Percentiles rank a stretch among this genome's conserved stretches.
Evolutionary conservation across 1,140 invertebrate species (phyloP).

Genomic region (Zophobas atratus): DNA sequence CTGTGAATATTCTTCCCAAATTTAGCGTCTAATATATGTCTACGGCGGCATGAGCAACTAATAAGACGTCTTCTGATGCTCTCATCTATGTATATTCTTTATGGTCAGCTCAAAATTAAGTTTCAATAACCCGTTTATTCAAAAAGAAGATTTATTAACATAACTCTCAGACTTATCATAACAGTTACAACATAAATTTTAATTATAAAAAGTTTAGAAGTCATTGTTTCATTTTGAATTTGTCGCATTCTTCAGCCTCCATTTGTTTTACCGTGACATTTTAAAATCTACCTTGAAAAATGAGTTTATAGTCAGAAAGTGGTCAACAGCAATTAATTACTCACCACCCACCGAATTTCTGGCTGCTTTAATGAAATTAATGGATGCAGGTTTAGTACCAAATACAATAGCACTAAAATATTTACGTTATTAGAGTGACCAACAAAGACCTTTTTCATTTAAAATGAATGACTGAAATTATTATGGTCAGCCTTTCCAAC

Average conservation of each 20-base stretch:
- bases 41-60: too few species aligned
- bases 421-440: too few species aligned
- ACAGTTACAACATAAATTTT: background rate
- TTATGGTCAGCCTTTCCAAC: too few species aligned
- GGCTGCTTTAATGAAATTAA: slow-evolving; percentile 4
- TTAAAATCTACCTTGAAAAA: slow-evolving; percentile 5
- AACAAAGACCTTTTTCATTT: too few species aligned
- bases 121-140: too few species aligned
- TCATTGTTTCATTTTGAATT: background rate
- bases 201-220: background rate
- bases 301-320: background rate
- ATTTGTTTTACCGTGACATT: background rate
- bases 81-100: too few species aligned
- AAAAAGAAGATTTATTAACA: too few species aligned
- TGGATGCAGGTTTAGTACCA: background rate
- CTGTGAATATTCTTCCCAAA: too few species aligned
- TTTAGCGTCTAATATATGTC: too few species aligned
- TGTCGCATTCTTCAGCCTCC: background rate
- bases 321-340: slow-evolving; percentile 14
- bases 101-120: too few species aligned
- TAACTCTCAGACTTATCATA: background rate
- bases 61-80: too few species aligned
- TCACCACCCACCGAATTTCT: slow-evolving; percentile 13
- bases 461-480: too few species aligned
- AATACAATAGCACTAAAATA: background rate